Percentiles rank a stretch among this genome's conserved stretches.
phyloP scores from a whole-genome alignment of 1,140 invertebrate genomes.

The Drosophila arizonae region DNA sequence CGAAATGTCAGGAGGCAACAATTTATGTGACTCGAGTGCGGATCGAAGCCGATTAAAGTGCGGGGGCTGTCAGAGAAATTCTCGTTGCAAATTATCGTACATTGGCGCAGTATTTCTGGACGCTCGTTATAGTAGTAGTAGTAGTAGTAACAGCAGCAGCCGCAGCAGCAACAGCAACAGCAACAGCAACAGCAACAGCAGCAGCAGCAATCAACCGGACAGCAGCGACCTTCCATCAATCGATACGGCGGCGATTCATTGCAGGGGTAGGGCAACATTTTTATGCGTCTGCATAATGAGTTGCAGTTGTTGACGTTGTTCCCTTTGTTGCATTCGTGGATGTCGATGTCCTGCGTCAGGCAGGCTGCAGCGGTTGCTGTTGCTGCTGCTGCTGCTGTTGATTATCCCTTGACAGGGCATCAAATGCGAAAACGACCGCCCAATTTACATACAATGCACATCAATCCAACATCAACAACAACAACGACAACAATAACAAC shows the following conservation, averaged over 20 bases:
- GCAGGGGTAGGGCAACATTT: conserved; percentile 55
- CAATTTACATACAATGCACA: conserved; percentile 81
- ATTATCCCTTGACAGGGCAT: conserved; percentile 81
- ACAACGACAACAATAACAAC: conserved; percentile 37
- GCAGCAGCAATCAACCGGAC: conserved; percentile 25
- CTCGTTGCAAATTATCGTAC: conserved; percentile 66
- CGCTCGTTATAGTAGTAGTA: conserved; percentile 61
- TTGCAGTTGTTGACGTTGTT: conserved; percentile 49
- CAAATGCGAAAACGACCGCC: conserved; percentile 79
- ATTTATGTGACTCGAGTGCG: conserved; percentile 42
- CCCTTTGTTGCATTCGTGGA: conserved; percentile 27
- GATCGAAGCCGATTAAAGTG: conserved; percentile 32
- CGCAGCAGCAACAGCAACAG: too few species aligned
- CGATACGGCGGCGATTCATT: conserved; percentile 33
- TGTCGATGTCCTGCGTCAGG: conserved; percentile 42
- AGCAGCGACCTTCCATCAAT: conserved; percentile 22
- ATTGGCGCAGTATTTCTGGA: conserved; percentile 69
- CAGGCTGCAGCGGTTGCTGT: conserved; percentile 32
- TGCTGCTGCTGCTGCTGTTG: conserved; percentile 58
- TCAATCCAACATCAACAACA: conserved; percentile 66
- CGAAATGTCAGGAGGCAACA: conserved; percentile 47
- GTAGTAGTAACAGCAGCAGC: too few species aligned
- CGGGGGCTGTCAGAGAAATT: conserved; percentile 33
- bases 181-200: conserved; percentile 12
- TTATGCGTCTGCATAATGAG: conserved; percentile 77